Evolutionary conservation across 2,113 vertebrate species (phyloP).

Genomic region (Chitala chitala): DNA sequence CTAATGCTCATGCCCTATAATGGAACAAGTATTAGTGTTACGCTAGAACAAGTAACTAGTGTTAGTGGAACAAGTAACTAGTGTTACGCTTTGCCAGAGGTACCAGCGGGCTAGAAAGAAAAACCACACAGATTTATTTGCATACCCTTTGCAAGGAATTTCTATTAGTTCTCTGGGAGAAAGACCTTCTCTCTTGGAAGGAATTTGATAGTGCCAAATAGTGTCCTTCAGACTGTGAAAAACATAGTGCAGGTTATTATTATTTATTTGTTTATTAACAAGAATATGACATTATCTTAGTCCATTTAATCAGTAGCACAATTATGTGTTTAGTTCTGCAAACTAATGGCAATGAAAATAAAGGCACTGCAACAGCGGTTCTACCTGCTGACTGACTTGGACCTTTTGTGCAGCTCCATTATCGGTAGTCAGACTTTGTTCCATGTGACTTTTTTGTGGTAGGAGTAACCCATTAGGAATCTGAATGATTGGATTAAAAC

Average conservation of each 20-base stretch:
- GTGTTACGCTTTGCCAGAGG: not conserved
- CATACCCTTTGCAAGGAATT: not conserved
- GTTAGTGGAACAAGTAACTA: too few relatives aligned
- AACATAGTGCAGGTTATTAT: not conserved
- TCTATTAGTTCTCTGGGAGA: not conserved
- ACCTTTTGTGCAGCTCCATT: not conserved
- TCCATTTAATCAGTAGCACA: not conserved
- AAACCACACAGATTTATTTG: not conserved
- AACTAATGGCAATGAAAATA: not conserved
- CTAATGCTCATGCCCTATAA: conserved; percentile 15
- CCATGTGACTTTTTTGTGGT: not conserved
- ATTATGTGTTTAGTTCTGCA: not conserved
- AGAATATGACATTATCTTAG: too few relatives aligned
- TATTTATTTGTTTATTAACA: too few relatives aligned
- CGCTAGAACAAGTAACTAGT: too few relatives aligned
- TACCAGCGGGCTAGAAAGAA: not conserved
- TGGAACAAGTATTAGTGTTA: not conserved
- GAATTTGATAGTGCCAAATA: not conserved
- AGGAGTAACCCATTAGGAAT: not conserved
- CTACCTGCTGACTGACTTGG: not conserved
- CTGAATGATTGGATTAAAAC: not conserved
- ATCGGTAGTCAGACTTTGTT: not conserved
- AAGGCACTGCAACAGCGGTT: not conserved
- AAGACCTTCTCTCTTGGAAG: not conserved
- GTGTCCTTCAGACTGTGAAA: not conserved